These are phyloP conservation scores for Harmothoe impar DNA, from an alignment of 2,888 invertebrate species.

Conservation along the genomic window DNA sequence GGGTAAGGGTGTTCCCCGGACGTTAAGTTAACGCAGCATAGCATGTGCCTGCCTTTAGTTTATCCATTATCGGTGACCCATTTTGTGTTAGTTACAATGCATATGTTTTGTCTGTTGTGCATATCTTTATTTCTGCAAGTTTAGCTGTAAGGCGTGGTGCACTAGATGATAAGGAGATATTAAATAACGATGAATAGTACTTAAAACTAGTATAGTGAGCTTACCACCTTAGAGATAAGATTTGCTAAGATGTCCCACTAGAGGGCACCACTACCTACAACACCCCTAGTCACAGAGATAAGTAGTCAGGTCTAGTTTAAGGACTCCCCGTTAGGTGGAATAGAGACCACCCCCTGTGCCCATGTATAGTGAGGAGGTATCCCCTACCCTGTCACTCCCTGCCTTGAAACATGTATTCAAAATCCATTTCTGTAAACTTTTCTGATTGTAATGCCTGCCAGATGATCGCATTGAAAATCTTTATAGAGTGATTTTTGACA, in stretches of 20 bases:
- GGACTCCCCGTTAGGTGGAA: neutral
- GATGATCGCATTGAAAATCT: no score
- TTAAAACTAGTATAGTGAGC: neutral
- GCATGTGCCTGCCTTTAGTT: neutral
- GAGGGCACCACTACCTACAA: neutral
- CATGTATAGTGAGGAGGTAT: no score
- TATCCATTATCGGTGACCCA: neutral
- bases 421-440: no score
- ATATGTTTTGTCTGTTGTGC: no score
- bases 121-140: no score
- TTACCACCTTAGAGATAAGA: neutral
- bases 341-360: neutral
- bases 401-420: no score
- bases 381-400: no score
- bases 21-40: neutral
- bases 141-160: neutral
- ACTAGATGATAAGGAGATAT: neutral
- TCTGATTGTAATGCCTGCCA: no score
- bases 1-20: constrained; percentile 32
- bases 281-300: neutral
- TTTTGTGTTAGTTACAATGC: neutral
- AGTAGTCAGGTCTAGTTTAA: neutral
- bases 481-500: no score
- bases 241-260: neutral
- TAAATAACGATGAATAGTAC: neutral